These are phyloP conservation scores for Brachionus koreanus DNA, from an alignment of 1,140 invertebrate genomes.

Conservation along the genomic window DNA sequence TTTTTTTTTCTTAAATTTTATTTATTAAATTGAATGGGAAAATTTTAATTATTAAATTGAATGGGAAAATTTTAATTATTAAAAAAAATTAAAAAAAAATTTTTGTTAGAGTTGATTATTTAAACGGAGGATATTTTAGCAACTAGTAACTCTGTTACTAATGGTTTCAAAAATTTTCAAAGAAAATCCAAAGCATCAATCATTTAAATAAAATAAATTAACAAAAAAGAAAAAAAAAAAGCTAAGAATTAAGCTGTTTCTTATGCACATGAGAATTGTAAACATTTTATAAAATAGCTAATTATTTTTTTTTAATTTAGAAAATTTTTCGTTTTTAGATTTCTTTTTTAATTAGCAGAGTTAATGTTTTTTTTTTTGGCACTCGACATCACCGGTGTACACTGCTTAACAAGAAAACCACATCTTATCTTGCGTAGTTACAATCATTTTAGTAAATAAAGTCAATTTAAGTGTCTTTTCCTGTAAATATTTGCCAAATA, in stretches of 20 bases:
- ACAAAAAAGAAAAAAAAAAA: background rate
- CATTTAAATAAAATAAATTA: background rate
- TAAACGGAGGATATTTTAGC: background rate
- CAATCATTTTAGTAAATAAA: slow-evolving; percentile 4
- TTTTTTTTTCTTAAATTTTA: background rate
- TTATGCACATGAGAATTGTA: background rate
- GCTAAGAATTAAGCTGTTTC: background rate
- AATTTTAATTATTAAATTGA: background rate
- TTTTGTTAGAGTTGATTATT: background rate
- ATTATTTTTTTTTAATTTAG: background rate
- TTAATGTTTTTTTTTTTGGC: too few species aligned
- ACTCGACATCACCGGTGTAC: too few species aligned
- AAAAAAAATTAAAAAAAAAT: background rate
- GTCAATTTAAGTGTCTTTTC: background rate
- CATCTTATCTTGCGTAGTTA: background rate
- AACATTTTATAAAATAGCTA: background rate
- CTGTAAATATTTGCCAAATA: background rate
- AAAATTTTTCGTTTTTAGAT: too few species aligned
- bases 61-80: background rate
- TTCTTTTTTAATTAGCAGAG: too few species aligned
- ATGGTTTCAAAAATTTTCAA: slow-evolving; percentile 27
- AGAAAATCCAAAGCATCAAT: slow-evolving; percentile 10
- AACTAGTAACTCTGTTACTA: slow-evolving; percentile 18
- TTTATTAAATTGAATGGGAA: background rate
- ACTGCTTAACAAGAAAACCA: background rate